A percentile compares a stretch with the other conserved stretches of the same genome.
Evolutionary conservation across 2,797 vertebrate genomes (phyloP).

Genomic region (Propithecus perrieri): DNA sequence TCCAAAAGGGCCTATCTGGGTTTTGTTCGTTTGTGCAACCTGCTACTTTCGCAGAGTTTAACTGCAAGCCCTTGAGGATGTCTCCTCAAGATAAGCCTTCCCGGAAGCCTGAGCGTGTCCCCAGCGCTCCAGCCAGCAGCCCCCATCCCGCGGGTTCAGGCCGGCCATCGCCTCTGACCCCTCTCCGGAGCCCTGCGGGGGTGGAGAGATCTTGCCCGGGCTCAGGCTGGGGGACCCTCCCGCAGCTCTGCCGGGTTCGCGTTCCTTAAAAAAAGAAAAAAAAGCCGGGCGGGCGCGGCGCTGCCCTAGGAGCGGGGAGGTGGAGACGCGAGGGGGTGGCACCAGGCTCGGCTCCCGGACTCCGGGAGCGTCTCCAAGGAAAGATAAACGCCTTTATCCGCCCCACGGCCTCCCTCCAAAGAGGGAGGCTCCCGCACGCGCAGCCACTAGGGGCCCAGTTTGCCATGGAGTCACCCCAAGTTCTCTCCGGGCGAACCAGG

Average conservation of each 20-base stretch:
- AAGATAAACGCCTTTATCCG: slow-evolving; percentile 71
- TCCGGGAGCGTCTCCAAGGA: slow-evolving; percentile 67
- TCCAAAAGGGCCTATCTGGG: not conserved
- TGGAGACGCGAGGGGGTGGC: slow-evolving; percentile 45
- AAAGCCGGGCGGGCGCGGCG: not conserved
- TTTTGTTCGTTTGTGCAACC: slow-evolving; percentile 13
- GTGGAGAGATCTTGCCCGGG: not conserved
- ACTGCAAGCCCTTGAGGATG: not conserved
- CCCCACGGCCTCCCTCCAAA: slow-evolving; percentile 47
- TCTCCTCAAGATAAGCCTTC: slow-evolving; percentile 27
- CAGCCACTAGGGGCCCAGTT: slow-evolving; percentile 1
- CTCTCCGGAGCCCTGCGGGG: not conserved
- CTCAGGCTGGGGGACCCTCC: not conserved
- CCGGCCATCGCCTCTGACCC: not conserved
- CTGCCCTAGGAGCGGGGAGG: not conserved
- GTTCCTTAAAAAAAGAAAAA: not conserved
- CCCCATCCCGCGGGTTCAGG: not conserved
- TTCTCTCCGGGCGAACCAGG: not conserved
- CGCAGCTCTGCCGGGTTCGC: not conserved
- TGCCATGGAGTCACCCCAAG: slow-evolving; percentile 18
- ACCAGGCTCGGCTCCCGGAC: slow-evolving; percentile 24
- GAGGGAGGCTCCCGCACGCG: slow-evolving; percentile 45
- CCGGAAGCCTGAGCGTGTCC: slow-evolving; percentile 14
- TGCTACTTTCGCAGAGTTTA: slow-evolving; percentile 29
- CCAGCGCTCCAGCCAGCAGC: not conserved